phyloP scores from a whole-genome alignment of 2,113 vertebrate species.

The Pterophyllum scalare region DNA sequence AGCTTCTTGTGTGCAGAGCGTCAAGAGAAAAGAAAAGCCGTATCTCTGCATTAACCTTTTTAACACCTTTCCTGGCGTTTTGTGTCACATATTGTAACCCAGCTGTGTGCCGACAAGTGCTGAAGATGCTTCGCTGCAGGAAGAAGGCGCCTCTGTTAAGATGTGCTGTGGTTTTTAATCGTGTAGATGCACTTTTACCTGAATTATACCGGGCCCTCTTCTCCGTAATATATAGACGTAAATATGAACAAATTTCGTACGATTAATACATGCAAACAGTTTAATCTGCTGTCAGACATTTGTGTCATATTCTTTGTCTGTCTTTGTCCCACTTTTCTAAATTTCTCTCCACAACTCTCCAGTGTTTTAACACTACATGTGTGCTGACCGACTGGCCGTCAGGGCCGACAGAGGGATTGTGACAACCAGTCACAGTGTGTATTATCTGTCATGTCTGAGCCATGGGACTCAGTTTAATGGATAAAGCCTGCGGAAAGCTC shows the following conservation, averaged over 20 bases:
- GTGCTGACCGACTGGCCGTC: conserved; percentile 47
- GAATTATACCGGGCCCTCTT: not conserved
- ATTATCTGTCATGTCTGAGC: conserved; percentile 44
- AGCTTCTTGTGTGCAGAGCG: no score
- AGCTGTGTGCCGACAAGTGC: not conserved
- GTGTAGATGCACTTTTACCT: not conserved
- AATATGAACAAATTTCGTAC: not conserved
- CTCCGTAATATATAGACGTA: not conserved
- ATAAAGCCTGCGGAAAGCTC: conserved; percentile 68
- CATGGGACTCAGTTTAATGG: conserved; percentile 66
- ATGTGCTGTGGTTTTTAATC: not conserved
- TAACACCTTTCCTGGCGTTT: not conserved
- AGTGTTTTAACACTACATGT: conserved; percentile 60
- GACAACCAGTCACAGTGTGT: conserved; percentile 34
- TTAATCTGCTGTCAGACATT: conserved; percentile 9
- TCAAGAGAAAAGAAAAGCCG: no score
- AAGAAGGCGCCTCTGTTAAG: not conserved
- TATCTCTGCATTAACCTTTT: not conserved
- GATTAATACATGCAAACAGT: not conserved
- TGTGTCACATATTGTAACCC: not conserved
- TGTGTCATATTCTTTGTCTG: conserved; percentile 40
- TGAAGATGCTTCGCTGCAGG: not conserved
- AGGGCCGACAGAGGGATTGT: conserved; percentile 42
- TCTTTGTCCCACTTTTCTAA: conserved; percentile 61
- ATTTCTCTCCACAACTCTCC: conserved; percentile 24